phyloP scores from a whole-genome alignment of 2,797 vertebrate genomes.

The Falco novaeseelandiae region DNA sequence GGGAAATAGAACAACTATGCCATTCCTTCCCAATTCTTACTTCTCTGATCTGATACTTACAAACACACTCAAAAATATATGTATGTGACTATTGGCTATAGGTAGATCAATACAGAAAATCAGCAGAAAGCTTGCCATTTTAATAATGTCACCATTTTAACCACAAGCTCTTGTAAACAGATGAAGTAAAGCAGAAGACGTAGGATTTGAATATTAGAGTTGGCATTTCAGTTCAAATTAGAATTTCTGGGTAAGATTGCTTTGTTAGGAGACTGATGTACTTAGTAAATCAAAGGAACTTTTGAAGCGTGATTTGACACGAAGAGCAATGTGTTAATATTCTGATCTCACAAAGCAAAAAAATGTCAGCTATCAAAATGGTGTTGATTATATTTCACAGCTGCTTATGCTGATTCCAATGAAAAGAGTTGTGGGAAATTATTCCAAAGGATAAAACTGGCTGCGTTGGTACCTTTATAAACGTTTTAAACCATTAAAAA shows the following conservation, averaged over 20 bases:
- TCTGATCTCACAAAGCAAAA: constrained; percentile 33
- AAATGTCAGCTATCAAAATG: constrained; percentile 50
- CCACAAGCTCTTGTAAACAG: not conserved
- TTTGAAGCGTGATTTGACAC: not conserved
- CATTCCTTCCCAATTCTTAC: not conserved
- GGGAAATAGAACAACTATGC: not conserved
- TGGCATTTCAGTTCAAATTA: not conserved
- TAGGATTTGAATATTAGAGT: not conserved
- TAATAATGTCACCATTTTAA: not conserved
- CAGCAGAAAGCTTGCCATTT: not conserved
- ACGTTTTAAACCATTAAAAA: constrained; percentile 31
- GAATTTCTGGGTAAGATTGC: not conserved
- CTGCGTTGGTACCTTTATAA: constrained; percentile 47
- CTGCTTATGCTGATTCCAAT: constrained; percentile 49
- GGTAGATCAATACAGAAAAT: not conserved
- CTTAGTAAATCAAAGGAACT: constrained; percentile 48
- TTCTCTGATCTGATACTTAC: not conserved
- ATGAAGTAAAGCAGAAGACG: not conserved
- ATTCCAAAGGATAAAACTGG: constrained; percentile 30
- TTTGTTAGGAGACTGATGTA: not conserved
- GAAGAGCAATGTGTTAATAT: constrained; percentile 27
- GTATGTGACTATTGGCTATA: not conserved
- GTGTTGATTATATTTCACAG: constrained; percentile 62
- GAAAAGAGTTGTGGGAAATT: constrained; percentile 45
- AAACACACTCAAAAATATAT: not conserved